Percentiles rank a stretch among this genome's conserved stretches.
These are phyloP conservation scores for Brachycybe producta DNA, from an alignment of 2,888 invertebrate genomes.

Conservation along the genomic window DNA sequence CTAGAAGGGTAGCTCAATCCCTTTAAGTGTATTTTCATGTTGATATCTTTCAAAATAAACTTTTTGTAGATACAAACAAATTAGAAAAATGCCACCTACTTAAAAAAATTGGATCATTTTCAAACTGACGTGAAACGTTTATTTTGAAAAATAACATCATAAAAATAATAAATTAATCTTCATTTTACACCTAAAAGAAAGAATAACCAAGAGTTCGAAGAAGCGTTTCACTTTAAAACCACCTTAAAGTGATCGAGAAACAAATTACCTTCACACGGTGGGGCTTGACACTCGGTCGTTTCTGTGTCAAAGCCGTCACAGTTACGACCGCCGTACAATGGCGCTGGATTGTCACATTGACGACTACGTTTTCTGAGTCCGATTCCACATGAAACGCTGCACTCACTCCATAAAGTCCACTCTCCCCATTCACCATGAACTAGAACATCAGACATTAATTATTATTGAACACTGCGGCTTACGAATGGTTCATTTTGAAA, in stretches of 20 bases:
- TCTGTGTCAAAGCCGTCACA: constrained; percentile 34
- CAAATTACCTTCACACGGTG: constrained; percentile 26
- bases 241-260: no score
- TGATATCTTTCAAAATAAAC: no score
- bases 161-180: neutral
- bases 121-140: no score
- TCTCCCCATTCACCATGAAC: constrained; percentile 35
- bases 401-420: constrained; percentile 38
- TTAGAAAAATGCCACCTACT: no score
- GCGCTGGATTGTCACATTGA: constrained; percentile 35
- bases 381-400: constrained; percentile 36
- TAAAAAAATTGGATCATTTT: no score
- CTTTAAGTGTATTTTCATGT: no score
- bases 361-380: constrained; percentile 34
- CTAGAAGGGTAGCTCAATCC: no score
- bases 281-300: constrained; percentile 25
- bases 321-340: constrained; percentile 33
- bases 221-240: no score
- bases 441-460: constrained; percentile 17
- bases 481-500: neutral
- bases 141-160: no score
- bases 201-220: neutral
- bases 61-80: no score
- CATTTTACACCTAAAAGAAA: neutral
- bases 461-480: neutral